Conservation (phyloP, 2,797 vertebrate species). For the Malacoraja senta region DNA sequence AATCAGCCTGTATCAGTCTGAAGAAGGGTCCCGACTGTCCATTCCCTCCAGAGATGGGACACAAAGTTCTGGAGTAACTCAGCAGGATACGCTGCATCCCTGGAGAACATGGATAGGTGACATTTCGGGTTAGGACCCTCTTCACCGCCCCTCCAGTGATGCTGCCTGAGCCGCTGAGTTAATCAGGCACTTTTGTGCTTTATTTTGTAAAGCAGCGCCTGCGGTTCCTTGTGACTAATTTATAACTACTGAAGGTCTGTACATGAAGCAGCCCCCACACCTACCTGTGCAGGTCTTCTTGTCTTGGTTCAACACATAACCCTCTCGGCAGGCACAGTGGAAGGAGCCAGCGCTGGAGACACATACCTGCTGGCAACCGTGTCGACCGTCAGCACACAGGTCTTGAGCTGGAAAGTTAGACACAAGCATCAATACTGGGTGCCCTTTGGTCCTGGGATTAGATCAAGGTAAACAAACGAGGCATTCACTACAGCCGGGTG, state of each 20-base stretch:
- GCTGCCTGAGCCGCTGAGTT: too few relatives aligned
- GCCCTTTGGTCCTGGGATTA: neutral
- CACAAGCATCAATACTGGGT: neutral
- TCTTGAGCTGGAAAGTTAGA: constrained; percentile 66
- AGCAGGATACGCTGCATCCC: too few relatives aligned
- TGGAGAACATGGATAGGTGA: too few relatives aligned
- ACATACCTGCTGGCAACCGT: constrained; percentile 84
- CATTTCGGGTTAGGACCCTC: too few relatives aligned
- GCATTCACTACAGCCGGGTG: too few relatives aligned
- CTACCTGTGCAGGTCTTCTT: constrained; percentile 78
- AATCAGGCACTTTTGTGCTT: too few relatives aligned
- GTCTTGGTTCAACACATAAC: constrained; percentile 73
- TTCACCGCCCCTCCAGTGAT: too few relatives aligned
- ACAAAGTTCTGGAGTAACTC: too few relatives aligned
- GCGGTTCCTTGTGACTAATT: neutral
- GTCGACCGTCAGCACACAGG: constrained; percentile 68
- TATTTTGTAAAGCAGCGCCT: too few relatives aligned
- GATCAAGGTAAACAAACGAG: neutral
- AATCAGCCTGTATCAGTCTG: too few relatives aligned
- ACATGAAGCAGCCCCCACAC: constrained; percentile 30
- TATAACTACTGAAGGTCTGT: neutral
- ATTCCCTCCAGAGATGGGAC: too few relatives aligned
- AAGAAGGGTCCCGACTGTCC: too few relatives aligned
- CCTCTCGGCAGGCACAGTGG: constrained; percentile 75
- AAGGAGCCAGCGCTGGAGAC: constrained; percentile 70